phyloP scores from a whole-genome alignment of 2,888 invertebrate species.

The Drosophila monieri region DNA sequence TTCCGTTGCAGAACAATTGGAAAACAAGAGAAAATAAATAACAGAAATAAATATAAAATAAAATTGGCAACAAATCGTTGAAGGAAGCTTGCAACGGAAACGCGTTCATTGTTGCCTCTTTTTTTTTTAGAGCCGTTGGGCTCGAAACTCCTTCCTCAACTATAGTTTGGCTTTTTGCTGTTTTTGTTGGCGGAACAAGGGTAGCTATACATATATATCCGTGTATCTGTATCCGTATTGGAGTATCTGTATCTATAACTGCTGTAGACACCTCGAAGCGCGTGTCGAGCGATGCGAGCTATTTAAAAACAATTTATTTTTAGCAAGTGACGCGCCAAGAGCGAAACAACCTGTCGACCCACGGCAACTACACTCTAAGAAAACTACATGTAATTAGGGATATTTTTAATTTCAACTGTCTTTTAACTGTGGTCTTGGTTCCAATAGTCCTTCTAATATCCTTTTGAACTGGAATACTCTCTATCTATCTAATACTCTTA shows the following conservation, averaged over 20 bases:
- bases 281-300: slow-evolving; percentile 63
- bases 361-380: slow-evolving; percentile 6
- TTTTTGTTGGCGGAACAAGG: slow-evolving; percentile 18
- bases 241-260: slow-evolving; percentile 12
- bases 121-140: slow-evolving; percentile 16
- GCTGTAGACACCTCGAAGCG: slow-evolving; percentile 34
- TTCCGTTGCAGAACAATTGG: slow-evolving; percentile 21
- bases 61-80: slow-evolving; percentile 71
- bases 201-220: slow-evolving; percentile 24
- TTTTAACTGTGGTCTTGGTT: too few species aligned
- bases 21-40: slow-evolving; percentile 4
- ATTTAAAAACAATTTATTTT: slow-evolving; percentile 79
- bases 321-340: slow-evolving; percentile 67
- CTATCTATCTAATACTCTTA: too few species aligned
- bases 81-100: slow-evolving; percentile 59
- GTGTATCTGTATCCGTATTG: neutral
- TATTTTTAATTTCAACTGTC: neutral
- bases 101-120: slow-evolving; percentile 61
- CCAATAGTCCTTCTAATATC: too few species aligned
- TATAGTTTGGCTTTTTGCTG: slow-evolving; percentile 5
- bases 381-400: neutral
- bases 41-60: slow-evolving; percentile 35
- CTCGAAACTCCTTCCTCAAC: slow-evolving; percentile 14
- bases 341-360: slow-evolving; percentile 69
- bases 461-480: too few species aligned